phyloP scores from a whole-genome alignment of 1,140 invertebrate genomes.

The Bilobella aurantiaca region DNA sequence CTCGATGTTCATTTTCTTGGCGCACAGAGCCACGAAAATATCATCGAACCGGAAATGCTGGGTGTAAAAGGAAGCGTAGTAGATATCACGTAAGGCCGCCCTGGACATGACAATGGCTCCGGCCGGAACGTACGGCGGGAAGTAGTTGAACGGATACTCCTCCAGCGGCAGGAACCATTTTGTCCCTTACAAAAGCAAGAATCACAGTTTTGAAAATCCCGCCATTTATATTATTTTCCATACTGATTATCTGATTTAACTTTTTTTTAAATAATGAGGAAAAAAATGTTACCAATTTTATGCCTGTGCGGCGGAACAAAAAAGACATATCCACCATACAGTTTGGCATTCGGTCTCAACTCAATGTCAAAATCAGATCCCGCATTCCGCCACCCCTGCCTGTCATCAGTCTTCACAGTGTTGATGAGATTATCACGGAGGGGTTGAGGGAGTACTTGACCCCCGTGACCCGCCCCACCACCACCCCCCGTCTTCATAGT shows the following conservation, averaged over 20 bases:
- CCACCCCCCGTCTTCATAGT: too few relatives aligned
- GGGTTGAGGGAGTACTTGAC: too few relatives aligned
- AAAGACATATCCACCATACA: conserved; percentile 72
- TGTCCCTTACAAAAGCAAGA: conserved; percentile 13
- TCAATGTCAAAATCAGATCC: conserved; percentile 46
- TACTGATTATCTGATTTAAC: too few relatives aligned
- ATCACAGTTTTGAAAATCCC: too few relatives aligned
- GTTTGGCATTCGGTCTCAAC: conserved; percentile 49
- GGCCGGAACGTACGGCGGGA: conserved; percentile 82
- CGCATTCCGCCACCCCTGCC: neutral
- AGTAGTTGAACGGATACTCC: conserved; percentile 76
- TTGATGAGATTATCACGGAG: too few relatives aligned
- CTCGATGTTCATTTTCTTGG: conserved; percentile 63
- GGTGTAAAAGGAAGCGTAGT: conserved; percentile 63
- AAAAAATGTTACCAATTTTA: too few relatives aligned
- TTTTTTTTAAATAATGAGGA: too few relatives aligned
- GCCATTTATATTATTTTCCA: too few relatives aligned
- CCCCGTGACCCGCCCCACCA: too few relatives aligned
- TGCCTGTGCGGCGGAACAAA: too few relatives aligned
- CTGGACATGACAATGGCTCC: conserved; percentile 68
- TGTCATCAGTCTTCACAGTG: conserved; percentile 23
- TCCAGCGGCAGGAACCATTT: conserved; percentile 77
- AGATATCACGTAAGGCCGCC: conserved; percentile 58
- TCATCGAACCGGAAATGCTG: conserved; percentile 81
- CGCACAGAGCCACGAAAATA: conserved; percentile 70